Percentiles rank a stretch among this genome's conserved stretches.
phyloP scores from a whole-genome alignment of 2,797 vertebrate species.

The Orientallactaga sibirica region DNA sequence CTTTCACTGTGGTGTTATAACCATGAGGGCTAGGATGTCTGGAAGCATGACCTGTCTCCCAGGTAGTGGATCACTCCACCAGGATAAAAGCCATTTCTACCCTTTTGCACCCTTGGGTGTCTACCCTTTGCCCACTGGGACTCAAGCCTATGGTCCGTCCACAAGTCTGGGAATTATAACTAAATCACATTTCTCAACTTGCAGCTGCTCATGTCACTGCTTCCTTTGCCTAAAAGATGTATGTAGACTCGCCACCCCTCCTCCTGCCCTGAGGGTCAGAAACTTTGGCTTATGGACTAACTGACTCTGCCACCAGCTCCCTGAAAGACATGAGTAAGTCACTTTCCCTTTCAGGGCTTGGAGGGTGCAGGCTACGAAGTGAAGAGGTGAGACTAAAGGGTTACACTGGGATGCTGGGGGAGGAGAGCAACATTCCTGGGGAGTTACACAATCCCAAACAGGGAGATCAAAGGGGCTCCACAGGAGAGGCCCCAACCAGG shows the following conservation, averaged over 20 bases:
- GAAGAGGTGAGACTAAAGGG: constrained; percentile 75
- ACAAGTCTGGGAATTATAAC: rapidly evolving
- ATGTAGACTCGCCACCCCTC: rapidly evolving
- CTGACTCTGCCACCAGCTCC: not conserved
- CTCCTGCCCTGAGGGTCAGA: not conserved
- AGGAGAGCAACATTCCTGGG: constrained; percentile 77
- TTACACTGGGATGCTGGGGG: constrained; percentile 65
- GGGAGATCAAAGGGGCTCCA: constrained; percentile 78
- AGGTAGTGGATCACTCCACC: too few relatives aligned
- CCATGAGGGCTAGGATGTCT: not conserved
- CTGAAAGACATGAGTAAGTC: not conserved
- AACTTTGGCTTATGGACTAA: not conserved
- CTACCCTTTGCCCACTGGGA: not conserved
- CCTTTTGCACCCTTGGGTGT: too few relatives aligned
- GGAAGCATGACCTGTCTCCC: not conserved
- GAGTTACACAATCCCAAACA: constrained; percentile 81
- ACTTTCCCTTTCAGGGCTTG: constrained; percentile 60
- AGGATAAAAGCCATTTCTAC: not conserved
- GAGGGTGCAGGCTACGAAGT: not conserved
- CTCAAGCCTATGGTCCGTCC: not conserved
- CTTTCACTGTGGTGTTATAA: not conserved
- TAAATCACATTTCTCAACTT: not conserved
- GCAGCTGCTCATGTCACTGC: not conserved
- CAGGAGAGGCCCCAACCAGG: constrained; percentile 74
- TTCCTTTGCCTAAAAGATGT: not conserved